Evolutionary conservation across 2,797 vertebrate species (phyloP).

Genomic region (Eleutherodactylus coqui): DNA sequence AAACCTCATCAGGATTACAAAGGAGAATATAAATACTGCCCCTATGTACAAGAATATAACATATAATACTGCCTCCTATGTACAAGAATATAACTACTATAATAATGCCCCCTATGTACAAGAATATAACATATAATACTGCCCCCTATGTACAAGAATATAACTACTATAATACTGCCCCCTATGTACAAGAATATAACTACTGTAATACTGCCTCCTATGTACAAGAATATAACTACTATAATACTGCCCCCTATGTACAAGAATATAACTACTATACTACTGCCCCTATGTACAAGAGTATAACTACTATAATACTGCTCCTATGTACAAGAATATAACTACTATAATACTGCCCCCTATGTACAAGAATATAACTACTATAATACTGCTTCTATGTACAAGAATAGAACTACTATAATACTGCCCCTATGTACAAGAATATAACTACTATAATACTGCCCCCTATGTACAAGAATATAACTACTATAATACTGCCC

Average conservation of each 20-base stretch:
- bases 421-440: not conserved
- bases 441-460: slow-evolving; percentile 3
- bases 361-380: not conserved
- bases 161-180: not conserved
- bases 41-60: too few relatives aligned
- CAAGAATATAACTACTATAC: too few relatives aligned
- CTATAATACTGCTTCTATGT: not conserved
- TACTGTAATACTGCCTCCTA: not conserved
- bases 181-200: slow-evolving; percentile 14
- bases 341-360: not conserved
- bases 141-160: not conserved
- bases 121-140: slow-evolving; percentile 10
- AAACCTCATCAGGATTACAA: not conserved
- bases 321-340: not conserved
- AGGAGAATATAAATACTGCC: not conserved
- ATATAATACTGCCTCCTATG: too few relatives aligned
- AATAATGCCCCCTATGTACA: not conserved
- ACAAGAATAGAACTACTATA: not conserved
- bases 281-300: too few relatives aligned
- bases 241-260: not conserved
- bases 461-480: not conserved
- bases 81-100: not conserved
- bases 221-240: not conserved
- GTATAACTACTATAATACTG: not conserved
- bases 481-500: too few relatives aligned